These are phyloP conservation scores for Gymnodraco acuticeps DNA, from an alignment of 2,797 vertebrate species.

Conservation along the genomic window DNA sequence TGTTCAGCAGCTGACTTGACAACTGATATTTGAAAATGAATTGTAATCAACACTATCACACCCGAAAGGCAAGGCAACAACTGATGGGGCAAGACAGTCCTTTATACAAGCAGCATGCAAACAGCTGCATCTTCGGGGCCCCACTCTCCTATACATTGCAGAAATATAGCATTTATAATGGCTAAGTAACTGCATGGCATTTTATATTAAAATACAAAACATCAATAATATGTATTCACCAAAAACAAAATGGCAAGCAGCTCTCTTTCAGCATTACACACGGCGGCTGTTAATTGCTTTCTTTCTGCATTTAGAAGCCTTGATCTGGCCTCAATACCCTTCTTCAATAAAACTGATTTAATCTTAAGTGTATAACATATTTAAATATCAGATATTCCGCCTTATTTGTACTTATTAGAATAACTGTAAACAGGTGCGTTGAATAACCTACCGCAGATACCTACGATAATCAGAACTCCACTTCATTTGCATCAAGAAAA, in stretches of 20 bases:
- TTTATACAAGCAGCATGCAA: neutral
- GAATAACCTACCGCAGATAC: conserved; percentile 3
- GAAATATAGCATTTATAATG: neutral
- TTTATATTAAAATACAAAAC: conserved; percentile 22
- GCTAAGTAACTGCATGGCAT: neutral
- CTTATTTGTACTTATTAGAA: conserved; percentile 36
- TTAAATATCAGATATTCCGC: conserved; percentile 20
- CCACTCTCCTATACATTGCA: neutral
- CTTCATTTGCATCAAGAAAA: conserved; percentile 46
- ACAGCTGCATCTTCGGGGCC: neutral
- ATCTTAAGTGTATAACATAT: conserved; percentile 21
- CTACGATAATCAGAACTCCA: conserved; percentile 20
- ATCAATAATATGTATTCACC: conserved; percentile 1
- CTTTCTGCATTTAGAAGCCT: conserved; percentile 20
- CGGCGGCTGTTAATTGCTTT: conserved; percentile 15
- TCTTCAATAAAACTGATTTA: neutral
- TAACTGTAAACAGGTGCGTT: conserved; percentile 21
- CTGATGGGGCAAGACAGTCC: too few species aligned
- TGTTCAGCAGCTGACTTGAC: neutral
- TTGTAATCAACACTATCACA: neutral
- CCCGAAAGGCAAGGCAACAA: neutral
- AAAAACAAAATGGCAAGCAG: conserved; percentile 28
- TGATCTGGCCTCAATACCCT: neutral
- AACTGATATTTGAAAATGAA: neutral
- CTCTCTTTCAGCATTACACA: neutral